These are phyloP conservation scores for Diploscapter pachys DNA, from an alignment of 1,140 invertebrate genomes.

Conservation along the genomic window DNA sequence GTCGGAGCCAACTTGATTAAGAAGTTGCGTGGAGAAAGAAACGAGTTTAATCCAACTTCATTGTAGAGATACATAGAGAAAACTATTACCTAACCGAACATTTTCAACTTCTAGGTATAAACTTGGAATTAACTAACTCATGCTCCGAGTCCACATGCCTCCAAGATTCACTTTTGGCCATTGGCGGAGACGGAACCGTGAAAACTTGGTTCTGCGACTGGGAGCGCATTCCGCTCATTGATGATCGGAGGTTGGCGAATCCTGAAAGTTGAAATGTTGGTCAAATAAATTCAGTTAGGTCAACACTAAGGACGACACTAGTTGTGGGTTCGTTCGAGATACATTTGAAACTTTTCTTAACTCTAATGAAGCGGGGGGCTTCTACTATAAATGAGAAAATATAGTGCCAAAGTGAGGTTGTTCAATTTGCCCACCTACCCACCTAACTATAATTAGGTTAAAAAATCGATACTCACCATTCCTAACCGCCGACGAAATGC, in stretches of 20 bases:
- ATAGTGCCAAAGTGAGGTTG: too few relatives aligned
- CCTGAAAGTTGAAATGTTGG: too few relatives aligned
- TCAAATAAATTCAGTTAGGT: too few relatives aligned
- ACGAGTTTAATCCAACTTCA: too few relatives aligned
- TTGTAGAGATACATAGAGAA: too few relatives aligned
- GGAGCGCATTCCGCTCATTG: background rate
- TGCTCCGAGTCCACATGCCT: slow-evolving; percentile 13
- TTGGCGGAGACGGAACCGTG: slow-evolving; percentile 8
- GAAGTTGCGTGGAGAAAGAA: too few relatives aligned
- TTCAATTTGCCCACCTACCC: too few relatives aligned
- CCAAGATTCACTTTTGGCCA: slow-evolving; percentile 11
- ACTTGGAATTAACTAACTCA: slow-evolving; percentile 5
- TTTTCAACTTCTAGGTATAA: too few relatives aligned
- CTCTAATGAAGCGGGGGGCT: background rate
- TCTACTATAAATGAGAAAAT: too few relatives aligned
- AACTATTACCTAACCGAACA: too few relatives aligned
- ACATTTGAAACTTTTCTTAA: slow-evolving; percentile 9
- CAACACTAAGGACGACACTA: slow-evolving; percentile 7
- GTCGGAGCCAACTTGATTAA: too few relatives aligned
- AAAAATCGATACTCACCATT: slow-evolving; percentile 2
- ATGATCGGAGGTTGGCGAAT: background rate
- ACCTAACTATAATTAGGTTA: too few relatives aligned
- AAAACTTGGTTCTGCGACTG: slow-evolving; percentile 9
- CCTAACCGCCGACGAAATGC: slow-evolving; percentile 22
- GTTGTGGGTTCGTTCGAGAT: slow-evolving; percentile 26